Conservation (phyloP, 1,140 invertebrate species). For the Lepeophtheirus salmonis region DNA sequence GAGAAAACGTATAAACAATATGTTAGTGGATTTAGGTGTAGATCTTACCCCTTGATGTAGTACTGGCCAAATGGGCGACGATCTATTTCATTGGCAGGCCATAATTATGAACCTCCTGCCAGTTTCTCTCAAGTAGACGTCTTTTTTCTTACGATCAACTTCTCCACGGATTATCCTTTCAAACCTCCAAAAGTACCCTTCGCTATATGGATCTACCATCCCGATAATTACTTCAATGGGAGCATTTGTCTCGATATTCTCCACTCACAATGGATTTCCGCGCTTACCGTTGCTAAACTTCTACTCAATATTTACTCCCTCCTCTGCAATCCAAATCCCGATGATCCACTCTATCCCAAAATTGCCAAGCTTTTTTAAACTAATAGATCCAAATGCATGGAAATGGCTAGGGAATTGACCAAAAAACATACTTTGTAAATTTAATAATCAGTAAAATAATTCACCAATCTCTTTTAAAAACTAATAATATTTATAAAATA, state of each 20-base stretch:
- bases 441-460: no score
- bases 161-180: constrained; percentile 98
- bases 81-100: constrained; percentile 89
- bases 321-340: constrained; percentile 37
- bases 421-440: constrained; percentile 23
- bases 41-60: constrained; percentile 97
- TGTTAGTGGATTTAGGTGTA: constrained; percentile 92
- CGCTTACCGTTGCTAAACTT: constrained; percentile 37
- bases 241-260: constrained; percentile 39
- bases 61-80: constrained; percentile 72
- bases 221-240: constrained; percentile 40
- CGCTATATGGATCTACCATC: constrained; percentile 39
- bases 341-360: constrained; percentile 36
- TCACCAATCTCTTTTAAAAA: no score
- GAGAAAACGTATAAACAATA: constrained; percentile 34
- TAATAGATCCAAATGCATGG: constrained; percentile 24
- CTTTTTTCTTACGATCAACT: constrained; percentile 97
- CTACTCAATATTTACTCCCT: constrained; percentile 36
- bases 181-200: constrained; percentile 81
- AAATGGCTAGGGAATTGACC: constrained; percentile 22
- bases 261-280: constrained; percentile 35
- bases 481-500: no score
- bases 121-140: constrained; percentile 95
- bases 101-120: constrained; percentile 94
- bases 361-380: constrained; percentile 35